These are phyloP conservation scores for Indicator maculatus DNA, from an alignment of 2,113 vertebrate species.

Conservation along the genomic window DNA sequence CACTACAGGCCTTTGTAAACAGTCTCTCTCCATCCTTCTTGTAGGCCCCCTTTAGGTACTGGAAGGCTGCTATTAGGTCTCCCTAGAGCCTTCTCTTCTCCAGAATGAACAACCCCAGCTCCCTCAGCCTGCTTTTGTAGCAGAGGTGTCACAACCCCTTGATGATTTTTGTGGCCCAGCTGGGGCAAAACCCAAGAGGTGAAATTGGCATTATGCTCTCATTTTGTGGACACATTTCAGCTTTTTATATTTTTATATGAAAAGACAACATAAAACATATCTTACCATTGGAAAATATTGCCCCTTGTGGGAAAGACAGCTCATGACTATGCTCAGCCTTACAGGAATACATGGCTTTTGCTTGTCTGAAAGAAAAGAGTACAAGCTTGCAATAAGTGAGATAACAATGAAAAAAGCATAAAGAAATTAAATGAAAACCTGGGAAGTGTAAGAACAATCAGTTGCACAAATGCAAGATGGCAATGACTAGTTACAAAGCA, in stretches of 20 bases:
- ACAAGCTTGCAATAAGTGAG: background rate
- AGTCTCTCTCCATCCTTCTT: too few species aligned
- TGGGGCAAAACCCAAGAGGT: background rate
- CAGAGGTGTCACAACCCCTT: too few species aligned
- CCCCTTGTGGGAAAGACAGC: constrained; percentile 96
- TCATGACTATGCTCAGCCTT: constrained; percentile 96
- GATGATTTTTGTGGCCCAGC: too few species aligned
- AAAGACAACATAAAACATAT: background rate
- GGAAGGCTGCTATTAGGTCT: too few species aligned
- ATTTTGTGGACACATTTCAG: background rate
- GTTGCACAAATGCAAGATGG: background rate
- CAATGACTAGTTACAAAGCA: background rate
- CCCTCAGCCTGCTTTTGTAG: too few species aligned
- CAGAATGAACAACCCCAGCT: too few species aligned
- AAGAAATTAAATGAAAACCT: background rate
- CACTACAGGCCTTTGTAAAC: too few species aligned
- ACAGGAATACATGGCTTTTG: constrained; percentile 96
- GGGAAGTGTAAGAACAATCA: background rate
- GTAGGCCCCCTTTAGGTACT: too few species aligned
- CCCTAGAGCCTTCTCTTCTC: too few species aligned
- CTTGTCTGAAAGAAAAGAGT: constrained; percentile 81
- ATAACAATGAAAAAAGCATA: background rate
- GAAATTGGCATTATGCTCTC: background rate
- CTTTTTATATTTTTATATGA: background rate
- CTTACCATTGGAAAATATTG: constrained; percentile 93